Base-by-base conservation (phyloP, 2,888 invertebrate genomes). In the Axea sp. region DNA sequence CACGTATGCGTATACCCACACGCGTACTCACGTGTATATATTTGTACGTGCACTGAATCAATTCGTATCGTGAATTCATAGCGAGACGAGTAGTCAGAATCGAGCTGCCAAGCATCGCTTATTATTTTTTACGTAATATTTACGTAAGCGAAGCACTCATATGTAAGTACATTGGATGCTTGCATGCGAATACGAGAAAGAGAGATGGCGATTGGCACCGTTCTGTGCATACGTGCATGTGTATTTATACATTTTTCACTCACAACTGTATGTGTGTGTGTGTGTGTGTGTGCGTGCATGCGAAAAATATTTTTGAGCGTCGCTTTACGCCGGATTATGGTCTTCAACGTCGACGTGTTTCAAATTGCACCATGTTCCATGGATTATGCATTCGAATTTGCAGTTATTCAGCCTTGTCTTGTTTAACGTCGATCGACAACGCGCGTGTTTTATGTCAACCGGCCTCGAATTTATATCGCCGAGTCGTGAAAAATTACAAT, bases 61-160 rank as follows among this genome's bases (percentile, higher is more conserved):
- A 78, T 77, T 78, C 77, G 76, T 72, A 76, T 72, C 62, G 33
- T 64, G 49, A 60, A 73, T 65, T 73, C 64, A 60, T 41, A 41
- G 62, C 65, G 51, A 33, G 35, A 39, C 55, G 67, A 77, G 49
- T 59, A 73, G 75, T 72, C 78, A 51, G 68, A 59, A 77, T 75
- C 79, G 75, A 60, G 71, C 49, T 80, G 72, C 77, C 80, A 78
- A 76, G 75, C 78, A 75, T 79, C 55, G 77, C 76, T 82, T 83
- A 84, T 86, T 83, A 82, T 83, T 83, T 79, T 84, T 84, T 65
- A 84, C 82, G 83, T 85, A 86, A 86, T 82, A 77, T 85, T 85
- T 84, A 82, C 83, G 85, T 84, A 85, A 85, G 69, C 72, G 55
- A 77, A 72, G 77, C 72, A 76, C 77, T 75, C 74, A 39, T 24